Evolutionary conservation across 2,113 vertebrate genomes (phyloP).

Genomic region (Cebus imitator): DNA sequence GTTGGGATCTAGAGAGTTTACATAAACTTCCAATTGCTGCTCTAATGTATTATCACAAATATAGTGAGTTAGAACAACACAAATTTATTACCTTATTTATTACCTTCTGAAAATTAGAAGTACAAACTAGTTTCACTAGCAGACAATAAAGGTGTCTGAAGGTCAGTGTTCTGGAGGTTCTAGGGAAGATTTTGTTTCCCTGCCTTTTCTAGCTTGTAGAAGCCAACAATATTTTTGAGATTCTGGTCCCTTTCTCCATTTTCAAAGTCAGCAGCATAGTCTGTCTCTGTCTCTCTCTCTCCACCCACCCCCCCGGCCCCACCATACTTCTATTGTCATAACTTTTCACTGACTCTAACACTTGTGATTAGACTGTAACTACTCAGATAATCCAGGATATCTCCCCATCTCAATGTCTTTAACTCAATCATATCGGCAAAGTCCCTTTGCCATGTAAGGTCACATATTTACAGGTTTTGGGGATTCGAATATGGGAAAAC

Average conservation of each 20-base stretch:
- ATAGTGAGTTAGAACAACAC: background rate
- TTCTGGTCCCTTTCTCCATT: background rate
- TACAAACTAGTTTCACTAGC: background rate
- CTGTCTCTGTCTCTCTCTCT: background rate
- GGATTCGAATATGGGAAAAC: background rate
- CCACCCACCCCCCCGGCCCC: too few species aligned
- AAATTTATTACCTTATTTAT: background rate
- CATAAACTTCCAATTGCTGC: background rate
- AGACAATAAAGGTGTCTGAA: background rate
- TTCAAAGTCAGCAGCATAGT: background rate
- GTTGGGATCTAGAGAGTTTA: background rate
- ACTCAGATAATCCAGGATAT: background rate
- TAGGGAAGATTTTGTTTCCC: background rate
- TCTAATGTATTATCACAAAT: background rate
- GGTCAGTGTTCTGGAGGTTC: rapidly evolving
- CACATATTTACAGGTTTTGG: background rate
- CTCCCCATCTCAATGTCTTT: background rate
- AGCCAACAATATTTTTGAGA: background rate
- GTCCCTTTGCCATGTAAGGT: background rate
- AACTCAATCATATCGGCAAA: background rate
- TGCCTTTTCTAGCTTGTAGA: background rate
- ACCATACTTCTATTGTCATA: background rate
- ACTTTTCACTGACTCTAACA: background rate
- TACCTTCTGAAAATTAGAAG: background rate
- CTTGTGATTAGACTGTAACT: background rate